Conservation (phyloP, 2,888 invertebrate species). For the Cantharis rustica region DNA sequence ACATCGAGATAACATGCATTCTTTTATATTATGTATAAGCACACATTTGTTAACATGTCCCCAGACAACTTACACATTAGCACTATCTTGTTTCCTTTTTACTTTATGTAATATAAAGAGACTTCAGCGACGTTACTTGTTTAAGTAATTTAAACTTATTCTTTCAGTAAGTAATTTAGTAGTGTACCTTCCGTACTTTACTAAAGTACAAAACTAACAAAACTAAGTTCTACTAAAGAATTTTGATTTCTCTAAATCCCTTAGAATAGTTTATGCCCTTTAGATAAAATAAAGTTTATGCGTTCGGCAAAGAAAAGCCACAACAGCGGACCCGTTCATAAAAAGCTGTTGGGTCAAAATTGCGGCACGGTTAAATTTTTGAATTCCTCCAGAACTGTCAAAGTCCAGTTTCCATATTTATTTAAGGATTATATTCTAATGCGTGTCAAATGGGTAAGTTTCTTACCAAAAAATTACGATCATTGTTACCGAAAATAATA, state of each 20-base stretch:
- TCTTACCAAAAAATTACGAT: too few species aligned
- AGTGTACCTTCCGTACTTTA: not conserved
- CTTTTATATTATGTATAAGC: not conserved
- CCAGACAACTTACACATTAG: not conserved
- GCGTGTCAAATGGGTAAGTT: too few species aligned
- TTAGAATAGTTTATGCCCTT: not conserved
- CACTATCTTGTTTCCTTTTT: not conserved
- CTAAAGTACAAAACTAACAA: not conserved
- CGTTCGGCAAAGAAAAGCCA: not conserved
- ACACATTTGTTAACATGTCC: not conserved
- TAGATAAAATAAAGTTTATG: not conserved
- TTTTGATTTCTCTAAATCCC: not conserved
- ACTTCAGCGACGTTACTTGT: not conserved
- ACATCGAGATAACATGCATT: not conserved
- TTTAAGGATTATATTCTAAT: too few species aligned
- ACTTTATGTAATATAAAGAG: not conserved
- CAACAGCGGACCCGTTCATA: too few species aligned
- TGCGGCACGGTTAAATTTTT: too few species aligned
- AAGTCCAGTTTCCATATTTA: too few species aligned
- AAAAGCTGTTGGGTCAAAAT: too few species aligned
- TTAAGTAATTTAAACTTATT: not conserved
- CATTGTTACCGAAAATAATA: too few species aligned
- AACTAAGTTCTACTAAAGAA: not conserved
- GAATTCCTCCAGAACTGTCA: too few species aligned
- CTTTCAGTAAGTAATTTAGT: not conserved